Evolutionary conservation across 2,113 vertebrate species (phyloP).

Genomic region (Hippocampus comes): DNA sequence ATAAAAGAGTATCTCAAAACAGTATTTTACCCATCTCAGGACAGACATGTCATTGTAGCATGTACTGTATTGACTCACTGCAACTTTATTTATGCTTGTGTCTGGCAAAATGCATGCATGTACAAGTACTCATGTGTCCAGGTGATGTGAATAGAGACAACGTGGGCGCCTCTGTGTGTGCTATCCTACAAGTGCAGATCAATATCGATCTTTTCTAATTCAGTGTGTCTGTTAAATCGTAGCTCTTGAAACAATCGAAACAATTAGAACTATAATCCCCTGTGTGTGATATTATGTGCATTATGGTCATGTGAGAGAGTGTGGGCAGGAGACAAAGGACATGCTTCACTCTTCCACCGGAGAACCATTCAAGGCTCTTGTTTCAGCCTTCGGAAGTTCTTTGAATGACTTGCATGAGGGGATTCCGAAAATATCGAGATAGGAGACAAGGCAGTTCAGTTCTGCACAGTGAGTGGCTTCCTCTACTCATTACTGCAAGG

Average conservation of each 20-base stretch:
- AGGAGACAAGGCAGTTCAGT: background rate
- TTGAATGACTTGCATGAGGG: background rate
- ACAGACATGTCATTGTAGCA: no score
- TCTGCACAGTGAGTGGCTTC: background rate
- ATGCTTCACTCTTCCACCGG: no score
- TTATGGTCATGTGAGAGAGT: background rate
- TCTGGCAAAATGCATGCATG: no score
- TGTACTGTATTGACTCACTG: no score
- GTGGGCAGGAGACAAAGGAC: no score
- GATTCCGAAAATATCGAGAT: background rate
- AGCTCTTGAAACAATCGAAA: constrained; percentile 6
- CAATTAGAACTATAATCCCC: constrained; percentile 13
- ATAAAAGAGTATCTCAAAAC: no score
- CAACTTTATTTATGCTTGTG: no score
- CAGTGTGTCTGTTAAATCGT: background rate
- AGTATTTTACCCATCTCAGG: no score
- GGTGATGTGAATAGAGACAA: no score
- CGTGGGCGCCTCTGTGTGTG: no score
- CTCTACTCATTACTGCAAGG: background rate
- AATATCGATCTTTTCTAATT: background rate
- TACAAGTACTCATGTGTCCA: no score
- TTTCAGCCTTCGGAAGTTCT: background rate
- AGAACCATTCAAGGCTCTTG: background rate
- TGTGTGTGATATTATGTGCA: constrained; percentile 20
- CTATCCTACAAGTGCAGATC: no score